Conservation (phyloP, 2,113 vertebrate genomes). For the Eulemur macaco region DNA sequence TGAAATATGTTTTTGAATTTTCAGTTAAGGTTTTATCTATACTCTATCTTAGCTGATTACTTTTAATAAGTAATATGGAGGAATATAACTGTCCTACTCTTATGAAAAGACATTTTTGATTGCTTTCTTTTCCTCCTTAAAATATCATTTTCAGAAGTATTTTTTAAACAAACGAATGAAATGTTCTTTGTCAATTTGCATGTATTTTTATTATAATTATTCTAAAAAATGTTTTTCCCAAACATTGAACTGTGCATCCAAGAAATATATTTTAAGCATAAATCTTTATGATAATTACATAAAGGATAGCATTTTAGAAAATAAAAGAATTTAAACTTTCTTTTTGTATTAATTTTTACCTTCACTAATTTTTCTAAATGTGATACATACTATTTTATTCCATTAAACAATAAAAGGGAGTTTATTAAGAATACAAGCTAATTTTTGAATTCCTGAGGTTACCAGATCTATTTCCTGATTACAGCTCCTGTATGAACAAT, state of each 20-base stretch:
- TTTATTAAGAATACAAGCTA: conserved; percentile 24
- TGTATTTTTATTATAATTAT: conserved; percentile 3
- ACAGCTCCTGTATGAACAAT: conserved; percentile 53
- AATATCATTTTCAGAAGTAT: conserved; percentile 35
- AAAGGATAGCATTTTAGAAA: not conserved
- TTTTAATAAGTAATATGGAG: conserved; percentile 57
- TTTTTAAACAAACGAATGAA: conserved; percentile 36
- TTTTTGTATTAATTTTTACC: conserved; percentile 52
- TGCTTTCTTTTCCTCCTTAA: conserved; percentile 31
- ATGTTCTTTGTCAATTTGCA: not conserved
- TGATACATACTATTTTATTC: conserved; percentile 49
- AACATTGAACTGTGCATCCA: not conserved
- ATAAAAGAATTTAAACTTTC: conserved; percentile 37
- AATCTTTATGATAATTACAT: not conserved
- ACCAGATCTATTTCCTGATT: conserved; percentile 44
- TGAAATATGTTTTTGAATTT: conserved; percentile 77
- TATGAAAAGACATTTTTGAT: not conserved
- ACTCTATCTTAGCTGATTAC: conserved; percentile 19
- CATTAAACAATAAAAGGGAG: not conserved
- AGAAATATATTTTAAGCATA: conserved; percentile 46
- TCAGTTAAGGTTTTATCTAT: conserved; percentile 65
- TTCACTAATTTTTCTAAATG: conserved; percentile 48
- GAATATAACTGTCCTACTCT: not conserved
- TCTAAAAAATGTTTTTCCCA: conserved; percentile 12
- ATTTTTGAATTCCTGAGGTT: conserved; percentile 32